Conservation (phyloP, 2,797 vertebrate genomes). For the Coregonus suidteri region DNA sequence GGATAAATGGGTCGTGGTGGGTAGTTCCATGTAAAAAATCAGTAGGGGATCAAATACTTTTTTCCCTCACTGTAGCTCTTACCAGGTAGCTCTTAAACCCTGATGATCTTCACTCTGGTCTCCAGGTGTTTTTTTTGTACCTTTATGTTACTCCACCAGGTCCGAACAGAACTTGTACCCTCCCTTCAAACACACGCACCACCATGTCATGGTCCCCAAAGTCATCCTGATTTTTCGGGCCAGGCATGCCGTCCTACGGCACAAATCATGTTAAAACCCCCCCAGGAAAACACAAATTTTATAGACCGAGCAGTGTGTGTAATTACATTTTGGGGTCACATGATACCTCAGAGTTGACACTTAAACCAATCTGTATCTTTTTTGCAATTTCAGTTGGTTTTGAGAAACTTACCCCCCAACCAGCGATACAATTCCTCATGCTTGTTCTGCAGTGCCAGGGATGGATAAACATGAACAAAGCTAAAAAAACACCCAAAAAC, state of each 20-base stretch:
- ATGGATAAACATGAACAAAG: too few species aligned
- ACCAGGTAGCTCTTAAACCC: slow-evolving; percentile 91
- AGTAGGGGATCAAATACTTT: too few species aligned
- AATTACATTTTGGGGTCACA: slow-evolving; percentile 31
- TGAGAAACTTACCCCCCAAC: too few species aligned
- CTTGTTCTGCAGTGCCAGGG: too few species aligned
- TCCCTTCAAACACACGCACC: slow-evolving; percentile 90
- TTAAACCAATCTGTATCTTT: too few species aligned
- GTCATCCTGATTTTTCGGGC: slow-evolving; percentile 86
- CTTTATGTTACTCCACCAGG: slow-evolving; percentile 89
- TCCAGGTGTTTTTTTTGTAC: slow-evolving; percentile 85
- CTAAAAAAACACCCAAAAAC: too few species aligned
- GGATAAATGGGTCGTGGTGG: too few species aligned
- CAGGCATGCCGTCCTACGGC: slow-evolving; percentile 84
- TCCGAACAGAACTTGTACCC: slow-evolving; percentile 93
- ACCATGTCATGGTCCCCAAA: slow-evolving; percentile 83
- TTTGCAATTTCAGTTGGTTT: background rate
- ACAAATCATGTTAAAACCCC: slow-evolving; percentile 3
- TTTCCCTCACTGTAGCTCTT: too few species aligned
- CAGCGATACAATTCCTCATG: too few species aligned
- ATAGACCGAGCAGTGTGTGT: slow-evolving; percentile 2
- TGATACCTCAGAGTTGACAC: background rate
- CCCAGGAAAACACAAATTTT: background rate
- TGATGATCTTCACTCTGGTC: slow-evolving; percentile 91
- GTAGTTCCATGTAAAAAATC: too few species aligned